Base-by-base conservation (phyloP, 2,888 invertebrate species). In the Aspidiotus rigidus region DNA sequence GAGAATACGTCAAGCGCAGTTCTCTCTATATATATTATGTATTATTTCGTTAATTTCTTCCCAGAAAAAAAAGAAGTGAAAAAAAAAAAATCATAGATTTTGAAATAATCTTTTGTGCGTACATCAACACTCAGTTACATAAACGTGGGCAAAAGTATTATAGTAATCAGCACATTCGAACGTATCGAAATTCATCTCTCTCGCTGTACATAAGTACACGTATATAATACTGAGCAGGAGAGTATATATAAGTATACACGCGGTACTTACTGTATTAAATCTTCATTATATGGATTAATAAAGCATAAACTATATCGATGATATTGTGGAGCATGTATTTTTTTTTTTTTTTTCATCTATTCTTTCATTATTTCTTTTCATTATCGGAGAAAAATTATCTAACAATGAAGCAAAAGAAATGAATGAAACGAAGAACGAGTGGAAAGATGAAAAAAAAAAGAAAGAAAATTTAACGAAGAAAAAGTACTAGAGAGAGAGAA, bases 201-300 rank as follows among this genome's bases (percentile, higher is more conserved):
- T 49, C 49, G 49, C 49, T n/a, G 6, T 49, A 49, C 6, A 49
- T 49, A 49, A n/a, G 11, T 49, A 49, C 49, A n/a, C 10, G 49
- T 49, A 49, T 49, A 49, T 28, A 28, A 28, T 28, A 28, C 5
- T 28, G 28, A 28, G 28, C 28, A 28, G 28, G 2, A 28, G 28
- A 28, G 28, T 28, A 28, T 28, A 28, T 62, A 10, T n/a, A n/a
- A n/a, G n/a, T n/a, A n/a, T 49, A 40, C 16, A 7, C 56, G 13
- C 15, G 7, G 9, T 15, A 17, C 49, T 62, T 53, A 64, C 64
- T 64, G 64, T 64, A 28, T 41, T 64, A 64, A 64, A 64, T 64
- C 64, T 64, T 64, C 64, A 64, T 64, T 64, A 64, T 64, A 64
- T 64, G 64, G 64, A 64, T 64, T 64, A 64, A 64, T 64, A 64